Evolutionary conservation across 2,888 invertebrate genomes (phyloP), one percentile per base, ranked within the genome.

Genomic region (Parnassius orleans): DNA sequence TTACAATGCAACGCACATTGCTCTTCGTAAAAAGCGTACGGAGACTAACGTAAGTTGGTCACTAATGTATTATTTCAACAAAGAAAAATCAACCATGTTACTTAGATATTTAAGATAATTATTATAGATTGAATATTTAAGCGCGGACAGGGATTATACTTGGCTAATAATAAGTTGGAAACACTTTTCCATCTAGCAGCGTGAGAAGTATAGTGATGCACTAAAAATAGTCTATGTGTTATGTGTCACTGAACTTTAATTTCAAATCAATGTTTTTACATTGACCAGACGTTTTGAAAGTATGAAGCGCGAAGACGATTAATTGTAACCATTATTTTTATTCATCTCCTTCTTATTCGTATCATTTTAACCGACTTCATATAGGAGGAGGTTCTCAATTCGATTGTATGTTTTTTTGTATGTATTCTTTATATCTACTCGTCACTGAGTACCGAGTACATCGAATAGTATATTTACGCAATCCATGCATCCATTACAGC

Each of bases 1-100:
- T 63, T 63, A 59, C 51, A 55, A 63, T 63, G 58, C 63, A 63
- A n/a, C 59, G 58, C 63, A 55, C 63, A 63, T 15, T 19, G 50
- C 55, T 63, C 58, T 58, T 59, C 19, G 58, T 63, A 59, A 59
- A 63, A 59, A 63, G 51, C 14, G 46, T 59, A 59, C 51, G 33
- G 10, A 58, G 19, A n/a, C 7, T 14, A 50, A 50, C 41, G 3
- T 11, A 54, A 43, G 42, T 63, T 51, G 41, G 11, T 41, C 15
- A 51, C 10, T 12, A 14, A 43, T 33, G 14, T 12, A 3, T 11
- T 41, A 46, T 19, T 48, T 10, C 2, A 1, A 41, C 58, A 58
- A 58, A 33, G 44, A 1, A 54, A 58, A 55, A 46, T 44, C 50
- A 2, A 24, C 58, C 41, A 51, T 63, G 10, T 59, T 0, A 0